Conservation (phyloP, 2,113 vertebrate genomes). For the Spilogale gracilis region DNA sequence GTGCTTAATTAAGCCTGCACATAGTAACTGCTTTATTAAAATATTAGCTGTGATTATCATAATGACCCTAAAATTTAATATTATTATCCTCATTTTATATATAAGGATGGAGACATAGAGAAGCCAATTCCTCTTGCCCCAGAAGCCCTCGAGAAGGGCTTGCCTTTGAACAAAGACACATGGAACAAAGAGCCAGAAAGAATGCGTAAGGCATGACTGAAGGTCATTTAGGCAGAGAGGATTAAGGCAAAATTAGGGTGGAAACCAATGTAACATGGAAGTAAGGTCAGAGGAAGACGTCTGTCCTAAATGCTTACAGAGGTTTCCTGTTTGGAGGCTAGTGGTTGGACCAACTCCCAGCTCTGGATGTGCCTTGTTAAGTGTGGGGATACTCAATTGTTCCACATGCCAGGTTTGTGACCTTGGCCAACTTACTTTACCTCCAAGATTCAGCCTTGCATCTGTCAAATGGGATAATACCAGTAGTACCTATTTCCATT, state of each 20-base stretch:
- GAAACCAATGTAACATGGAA: neutral
- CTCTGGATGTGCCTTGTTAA: neutral
- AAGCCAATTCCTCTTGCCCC: neutral
- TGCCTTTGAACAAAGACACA: neutral
- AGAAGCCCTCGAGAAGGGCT: neutral
- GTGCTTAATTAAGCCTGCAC: neutral
- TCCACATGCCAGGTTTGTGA: neutral
- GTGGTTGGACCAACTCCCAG: neutral
- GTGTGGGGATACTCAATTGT: neutral
- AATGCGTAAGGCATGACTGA: neutral
- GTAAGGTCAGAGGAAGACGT: neutral
- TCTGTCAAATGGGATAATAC: neutral
- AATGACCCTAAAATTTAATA: neutral
- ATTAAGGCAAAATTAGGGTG: neutral
- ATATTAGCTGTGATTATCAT: neutral
- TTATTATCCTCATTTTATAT: neutral
- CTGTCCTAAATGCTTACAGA: no score
- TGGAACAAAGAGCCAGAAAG: neutral
- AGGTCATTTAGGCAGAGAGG: neutral
- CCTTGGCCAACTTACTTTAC: neutral
- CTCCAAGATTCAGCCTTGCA: neutral
- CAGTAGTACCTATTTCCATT: no score
- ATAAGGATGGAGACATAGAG: neutral
- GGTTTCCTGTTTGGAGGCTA: neutral
- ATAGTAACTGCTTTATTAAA: constrained; percentile 8